Evolutionary conservation across 1,140 invertebrate species (phyloP), one percentile per base, ranked within the genome.

Genomic region (Eurosta solidaginis): DNA sequence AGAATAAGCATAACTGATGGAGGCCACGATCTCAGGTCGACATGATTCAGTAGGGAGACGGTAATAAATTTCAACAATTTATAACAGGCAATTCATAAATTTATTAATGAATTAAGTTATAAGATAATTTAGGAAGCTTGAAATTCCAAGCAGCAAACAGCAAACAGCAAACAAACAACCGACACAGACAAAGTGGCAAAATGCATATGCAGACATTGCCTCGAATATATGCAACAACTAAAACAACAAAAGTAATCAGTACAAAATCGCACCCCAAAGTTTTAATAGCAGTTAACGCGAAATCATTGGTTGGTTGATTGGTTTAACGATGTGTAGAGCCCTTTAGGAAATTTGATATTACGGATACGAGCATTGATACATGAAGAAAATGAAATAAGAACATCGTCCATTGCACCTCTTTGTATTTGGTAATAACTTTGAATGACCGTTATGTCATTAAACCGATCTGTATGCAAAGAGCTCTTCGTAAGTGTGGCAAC

Each of bases 31-130:
- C n/a, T n/a, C 47, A 33, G 74, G 47, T 75, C 47, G 33, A 76
- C 75, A 42, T 76, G 75, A 76, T 68, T 50, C 59, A 78, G 36
- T 68, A 59, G 49, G 47, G 22, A 78, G 63, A 78, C 47, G 54
- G 74, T 81, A 85, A 85, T 85, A 84, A 84, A 84, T 85, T 83
- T 80, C 78, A 79, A 83, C 83, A 85, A 85, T 82, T 85, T 85
- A 83, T 84, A 84, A 82, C 84, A 78, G 80, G 77, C 81, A 83
- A 84, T 85, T 85, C 83, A 85, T 85, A 84, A 85, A 85, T 85
- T 85, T 85, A 84, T 85, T 85, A 85, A 85, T 85, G 84, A 85
- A 85, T 85, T 85, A 85, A 85, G 84, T 85, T 85, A 85, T 85
- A 85, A 85, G 82, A 83, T 85, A 85, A 85, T 85, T 85, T 85